These are phyloP conservation scores for Eudasyphora cyanicolor DNA, from an alignment of 2,888 invertebrate species.

Conservation along the genomic window DNA sequence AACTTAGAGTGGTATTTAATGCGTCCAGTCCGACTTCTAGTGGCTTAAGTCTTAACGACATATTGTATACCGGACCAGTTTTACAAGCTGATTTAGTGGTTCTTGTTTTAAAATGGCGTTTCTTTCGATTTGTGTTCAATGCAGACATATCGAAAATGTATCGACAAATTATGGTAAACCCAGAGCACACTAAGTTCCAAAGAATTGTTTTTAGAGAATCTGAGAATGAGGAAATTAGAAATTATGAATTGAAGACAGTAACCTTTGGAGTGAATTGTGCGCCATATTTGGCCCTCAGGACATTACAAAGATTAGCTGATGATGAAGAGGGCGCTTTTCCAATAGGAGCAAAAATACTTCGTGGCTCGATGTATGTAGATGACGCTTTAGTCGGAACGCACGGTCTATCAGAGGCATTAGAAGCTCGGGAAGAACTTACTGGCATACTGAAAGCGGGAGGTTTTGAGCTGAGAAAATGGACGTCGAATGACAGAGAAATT, in stretches of 20 bases:
- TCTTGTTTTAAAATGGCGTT: neutral
- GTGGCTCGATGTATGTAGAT: slow-evolving; percentile 1
- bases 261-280: neutral
- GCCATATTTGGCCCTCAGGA: neutral
- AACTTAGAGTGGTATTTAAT: slow-evolving; percentile 17
- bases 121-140: too few species aligned
- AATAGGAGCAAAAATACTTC: neutral
- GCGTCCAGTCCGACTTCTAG: slow-evolving; percentile 4
- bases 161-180: neutral
- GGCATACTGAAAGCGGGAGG: neutral
- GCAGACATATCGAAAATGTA: too few species aligned
- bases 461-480: neutral
- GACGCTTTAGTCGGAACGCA: neutral
- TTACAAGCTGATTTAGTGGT: slow-evolving; percentile 1
- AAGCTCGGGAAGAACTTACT: neutral
- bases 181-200: neutral
- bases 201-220: neutral
- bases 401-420: neutral
- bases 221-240: neutral
- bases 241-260: neutral
- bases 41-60: neutral
- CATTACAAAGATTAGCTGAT: neutral
- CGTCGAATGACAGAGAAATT: neutral
- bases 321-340: neutral
- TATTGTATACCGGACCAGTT: neutral